Evolutionary conservation across 2,797 vertebrate species (phyloP).

Genomic region (Cynodonichthys magdalenae): DNA sequence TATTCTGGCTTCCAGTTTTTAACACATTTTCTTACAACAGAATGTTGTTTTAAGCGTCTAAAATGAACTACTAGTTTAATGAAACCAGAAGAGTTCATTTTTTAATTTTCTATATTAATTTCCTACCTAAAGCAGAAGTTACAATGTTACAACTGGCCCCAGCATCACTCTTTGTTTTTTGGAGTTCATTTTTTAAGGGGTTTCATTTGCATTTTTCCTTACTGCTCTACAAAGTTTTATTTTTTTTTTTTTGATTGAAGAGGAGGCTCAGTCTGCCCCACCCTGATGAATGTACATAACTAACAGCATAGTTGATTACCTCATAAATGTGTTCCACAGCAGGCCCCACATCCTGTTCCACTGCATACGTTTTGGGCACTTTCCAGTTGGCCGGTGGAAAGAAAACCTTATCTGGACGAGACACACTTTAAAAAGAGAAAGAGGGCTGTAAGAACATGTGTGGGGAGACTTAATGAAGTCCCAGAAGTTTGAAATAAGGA

Average conservation of each 20-base stretch:
- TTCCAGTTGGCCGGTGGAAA: conserved; percentile 87
- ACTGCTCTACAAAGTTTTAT: conserved; percentile 7
- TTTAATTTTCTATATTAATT: not conserved
- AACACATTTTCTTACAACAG: too few species aligned
- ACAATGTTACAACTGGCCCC: conserved; percentile 1
- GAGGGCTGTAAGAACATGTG: conserved; percentile 37
- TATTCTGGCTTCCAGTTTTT: too few species aligned
- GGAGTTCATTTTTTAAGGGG: conserved; percentile 27
- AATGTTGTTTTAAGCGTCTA: too few species aligned
- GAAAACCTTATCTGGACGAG: conserved; percentile 88
- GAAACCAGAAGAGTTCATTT: too few species aligned
- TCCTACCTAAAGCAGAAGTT: not conserved
- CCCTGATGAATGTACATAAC: conserved; percentile 34
- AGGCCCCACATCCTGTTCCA: conserved; percentile 87
- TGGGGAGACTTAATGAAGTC: conserved; percentile 25
- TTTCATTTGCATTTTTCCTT: conserved; percentile 22
- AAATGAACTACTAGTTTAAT: too few species aligned
- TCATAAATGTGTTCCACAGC: conserved; percentile 90
- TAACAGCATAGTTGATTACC: conserved; percentile 73
- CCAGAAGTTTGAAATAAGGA: conserved; percentile 41
- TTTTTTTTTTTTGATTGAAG: conserved; percentile 17
- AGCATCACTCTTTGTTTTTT: conserved; percentile 3
- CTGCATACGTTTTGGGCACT: conserved; percentile 70
- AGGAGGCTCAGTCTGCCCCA: conserved; percentile 25
- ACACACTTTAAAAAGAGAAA: conserved; percentile 79